phyloP scores from a whole-genome alignment of 92 coral and sea anemone species.

The Pocillopora grandis region DNA sequence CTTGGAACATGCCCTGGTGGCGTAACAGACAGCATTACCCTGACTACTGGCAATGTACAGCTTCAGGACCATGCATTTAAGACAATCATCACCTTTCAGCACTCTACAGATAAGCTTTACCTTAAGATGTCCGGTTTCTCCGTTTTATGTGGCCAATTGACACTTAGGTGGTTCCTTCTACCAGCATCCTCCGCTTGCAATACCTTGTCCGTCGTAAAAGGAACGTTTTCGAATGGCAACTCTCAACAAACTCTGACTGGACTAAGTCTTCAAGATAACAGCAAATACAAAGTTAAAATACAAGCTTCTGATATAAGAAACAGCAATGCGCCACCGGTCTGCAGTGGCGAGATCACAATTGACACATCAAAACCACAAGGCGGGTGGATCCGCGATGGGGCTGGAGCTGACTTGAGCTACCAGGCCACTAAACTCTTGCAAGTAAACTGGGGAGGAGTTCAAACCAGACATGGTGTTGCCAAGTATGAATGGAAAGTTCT shows the following conservation, averaged over 20 bases:
- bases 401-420: slow-evolving; percentile 75
- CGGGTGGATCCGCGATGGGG: slow-evolving; percentile 95
- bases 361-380: slow-evolving; percentile 83
- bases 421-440: slow-evolving; percentile 73
- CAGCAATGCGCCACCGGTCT: slow-evolving; percentile 59
- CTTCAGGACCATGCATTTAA: slow-evolving; percentile 61
- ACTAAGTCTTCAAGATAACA: slow-evolving; percentile 54
- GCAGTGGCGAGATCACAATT: slow-evolving; percentile 69
- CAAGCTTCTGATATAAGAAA: slow-evolving; percentile 74
- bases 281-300: slow-evolving; percentile 77
- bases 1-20: slow-evolving; percentile 90
- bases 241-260: slow-evolving; percentile 68
- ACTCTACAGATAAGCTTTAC: slow-evolving; percentile 66
- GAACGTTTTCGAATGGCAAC: slow-evolving; percentile 50
- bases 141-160: slow-evolving; percentile 74
- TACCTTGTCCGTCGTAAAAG: slow-evolving; percentile 39
- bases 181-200: slow-evolving; percentile 48
- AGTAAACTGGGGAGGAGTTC: slow-evolving; percentile 98
- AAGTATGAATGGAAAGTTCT: slow-evolving; percentile 87
- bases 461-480: slow-evolving; percentile 72
- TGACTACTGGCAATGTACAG: slow-evolving; percentile 65
- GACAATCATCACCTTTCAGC: slow-evolving; percentile 59
- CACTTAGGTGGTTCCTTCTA: slow-evolving; percentile 75
- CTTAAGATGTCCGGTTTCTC: slow-evolving; percentile 68
- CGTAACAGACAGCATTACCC: slow-evolving; percentile 57